Conservation (phyloP, 2,113 vertebrate species). For the Perccottus glenii region DNA sequence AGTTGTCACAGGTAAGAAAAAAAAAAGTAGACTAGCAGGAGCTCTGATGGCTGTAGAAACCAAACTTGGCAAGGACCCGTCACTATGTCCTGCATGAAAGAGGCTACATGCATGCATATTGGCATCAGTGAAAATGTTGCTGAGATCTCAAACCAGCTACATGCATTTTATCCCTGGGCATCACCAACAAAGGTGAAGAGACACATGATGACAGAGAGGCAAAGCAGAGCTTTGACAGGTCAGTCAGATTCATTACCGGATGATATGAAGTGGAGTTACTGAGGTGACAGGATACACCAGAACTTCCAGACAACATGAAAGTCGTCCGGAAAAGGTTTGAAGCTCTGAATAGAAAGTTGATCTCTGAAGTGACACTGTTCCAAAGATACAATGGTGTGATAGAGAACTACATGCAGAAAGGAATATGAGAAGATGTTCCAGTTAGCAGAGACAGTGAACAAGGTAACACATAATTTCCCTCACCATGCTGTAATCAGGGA, state of each 20-base stretch:
- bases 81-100: neutral
- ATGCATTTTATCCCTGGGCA: neutral
- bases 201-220: constrained; percentile 1
- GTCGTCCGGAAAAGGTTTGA: neutral
- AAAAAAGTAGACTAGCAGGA: neutral
- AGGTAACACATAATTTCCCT: neutral
- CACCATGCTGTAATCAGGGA: neutral
- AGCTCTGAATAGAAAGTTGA: neutral
- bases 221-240: neutral
- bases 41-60: neutral
- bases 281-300: neutral
- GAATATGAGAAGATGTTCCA: neutral
- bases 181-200: neutral
- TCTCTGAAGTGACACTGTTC: neutral
- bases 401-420: neutral
- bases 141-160: neutral
- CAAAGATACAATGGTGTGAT: neutral
- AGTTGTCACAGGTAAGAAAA: no score
- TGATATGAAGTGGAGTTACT: neutral
- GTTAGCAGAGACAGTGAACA: neutral
- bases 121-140: neutral
- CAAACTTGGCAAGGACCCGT: constrained; percentile 6
- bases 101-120: constrained; percentile 7
- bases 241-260: no score
- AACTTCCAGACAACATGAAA: constrained; percentile 1